Base-by-base conservation (phyloP, 2,113 vertebrate genomes). In the Sorex fumeus region DNA sequence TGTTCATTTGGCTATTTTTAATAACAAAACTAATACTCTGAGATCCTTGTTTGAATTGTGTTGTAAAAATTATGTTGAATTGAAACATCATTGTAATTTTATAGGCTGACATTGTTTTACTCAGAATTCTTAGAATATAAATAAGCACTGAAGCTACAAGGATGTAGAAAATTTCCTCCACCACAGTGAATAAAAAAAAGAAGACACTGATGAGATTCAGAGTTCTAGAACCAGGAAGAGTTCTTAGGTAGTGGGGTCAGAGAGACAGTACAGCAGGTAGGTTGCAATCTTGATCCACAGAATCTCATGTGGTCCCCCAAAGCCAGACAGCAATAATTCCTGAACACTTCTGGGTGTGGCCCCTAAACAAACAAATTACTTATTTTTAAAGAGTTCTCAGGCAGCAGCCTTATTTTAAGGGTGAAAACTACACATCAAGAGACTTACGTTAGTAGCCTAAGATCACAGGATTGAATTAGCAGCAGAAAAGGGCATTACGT, bases 31-130 rank as follows among this genome's bases (percentile, higher is more conserved):
- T 3, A 78, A 66, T 67, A 7, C 3, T 66, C 12, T 47, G 10
- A 47, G 60, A 43, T 0, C 2, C 47, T 40, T 93, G 43, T 57
- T 40, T 93, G 43, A 84, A 27, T 70, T 57, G 16, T 15, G 15
- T 6, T 32, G 74, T 60, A 13, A 45, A 21, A 88, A 93, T 70
- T 83, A 87, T 21, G 80, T 8, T 83, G 60, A 76, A 92, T 32
- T 67, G 66, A 91, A 64, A 82, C 30, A 84, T 53, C 18, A 79
- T 8, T 67, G 64, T 69, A 66, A 79, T 92, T 88, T 88, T 53
- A 40, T 75, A 62, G 64, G 66, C 69, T 19, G 45, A 67, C 88
- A 66, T 15, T 71, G 6, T n/a, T 84, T 28, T 89, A 28, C 32
- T 94, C 15, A 83, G 32, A 18, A 67, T 90, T 71, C 75, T 50